Conservation (phyloP, 2,888 invertebrate species). For the Scaptomyza caliginosa region DNA sequence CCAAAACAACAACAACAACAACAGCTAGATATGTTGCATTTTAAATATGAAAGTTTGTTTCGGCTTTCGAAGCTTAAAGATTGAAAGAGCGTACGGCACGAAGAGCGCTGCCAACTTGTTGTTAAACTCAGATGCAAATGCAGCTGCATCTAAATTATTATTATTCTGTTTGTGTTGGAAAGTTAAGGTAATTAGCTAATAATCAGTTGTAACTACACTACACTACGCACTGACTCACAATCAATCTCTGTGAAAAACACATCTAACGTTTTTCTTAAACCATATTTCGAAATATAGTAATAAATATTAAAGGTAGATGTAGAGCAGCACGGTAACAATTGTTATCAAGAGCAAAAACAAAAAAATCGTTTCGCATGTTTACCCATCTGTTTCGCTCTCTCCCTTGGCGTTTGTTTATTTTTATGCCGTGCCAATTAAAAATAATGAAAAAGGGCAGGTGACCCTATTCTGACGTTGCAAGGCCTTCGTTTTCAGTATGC, state of each 20-base stretch:
- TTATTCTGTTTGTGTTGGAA: background rate
- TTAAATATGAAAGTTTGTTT: constrained; percentile 54
- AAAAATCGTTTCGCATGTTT: background rate
- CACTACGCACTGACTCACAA: no score
- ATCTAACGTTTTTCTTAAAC: no score
- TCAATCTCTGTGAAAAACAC: no score
- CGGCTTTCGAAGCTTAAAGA: constrained; percentile 22
- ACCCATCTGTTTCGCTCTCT: no score
- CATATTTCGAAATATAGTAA: background rate
- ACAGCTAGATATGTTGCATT: constrained; percentile 43
- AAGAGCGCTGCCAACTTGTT: constrained; percentile 37
- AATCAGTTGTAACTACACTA: background rate
- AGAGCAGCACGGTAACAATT: no score
- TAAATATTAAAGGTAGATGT: no score
- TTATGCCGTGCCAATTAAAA: background rate
- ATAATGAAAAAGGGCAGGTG: background rate
- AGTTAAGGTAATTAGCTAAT: background rate
- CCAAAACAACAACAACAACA: constrained; percentile 8
- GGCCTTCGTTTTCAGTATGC: background rate
- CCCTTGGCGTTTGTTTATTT: background rate
- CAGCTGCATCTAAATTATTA: constrained; percentile 5
- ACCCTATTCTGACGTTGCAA: background rate
- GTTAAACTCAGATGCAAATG: background rate
- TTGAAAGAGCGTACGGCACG: constrained; percentile 8
- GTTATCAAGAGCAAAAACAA: background rate